A percentile compares a stretch with the other conserved stretches of the same genome.
These are phyloP conservation scores for Schizaphis graminum DNA, from an alignment of 2,888 invertebrate species.

Conservation along the genomic window DNA sequence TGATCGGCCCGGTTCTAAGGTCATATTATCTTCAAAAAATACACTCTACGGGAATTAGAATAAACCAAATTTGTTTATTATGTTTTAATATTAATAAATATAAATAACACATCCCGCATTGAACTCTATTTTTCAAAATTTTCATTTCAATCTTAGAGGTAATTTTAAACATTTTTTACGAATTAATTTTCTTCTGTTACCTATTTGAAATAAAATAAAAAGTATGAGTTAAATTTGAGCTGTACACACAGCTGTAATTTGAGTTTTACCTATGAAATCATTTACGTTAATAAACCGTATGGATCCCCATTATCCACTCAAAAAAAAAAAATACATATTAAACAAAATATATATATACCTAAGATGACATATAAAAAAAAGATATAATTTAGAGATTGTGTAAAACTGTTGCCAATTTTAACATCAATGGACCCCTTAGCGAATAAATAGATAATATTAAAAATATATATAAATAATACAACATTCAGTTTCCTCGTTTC, in stretches of 20 bases:
- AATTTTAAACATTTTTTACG: neutral
- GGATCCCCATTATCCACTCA: rapidly evolving
- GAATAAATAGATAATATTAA: neutral
- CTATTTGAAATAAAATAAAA: neutral
- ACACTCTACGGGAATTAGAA: neutral
- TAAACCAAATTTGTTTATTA: neutral
- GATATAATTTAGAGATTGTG: neutral
- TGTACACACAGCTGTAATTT: no score
- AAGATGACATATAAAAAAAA: neutral
- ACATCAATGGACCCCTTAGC: neutral
- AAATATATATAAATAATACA: neutral
- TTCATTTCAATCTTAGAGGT: neutral
- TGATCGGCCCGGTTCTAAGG: no score
- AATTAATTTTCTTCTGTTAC: neutral
- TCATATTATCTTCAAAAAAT: neutral
- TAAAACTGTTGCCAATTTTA: no score
- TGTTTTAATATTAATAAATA: neutral
- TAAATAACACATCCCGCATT: rapidly evolving
- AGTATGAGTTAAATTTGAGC: neutral
- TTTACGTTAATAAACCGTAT: neutral
- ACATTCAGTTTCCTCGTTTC: neutral
- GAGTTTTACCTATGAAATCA: neutral
- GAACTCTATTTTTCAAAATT: neutral
- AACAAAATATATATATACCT: neutral
- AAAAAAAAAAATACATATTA: no score